Conservation (phyloP, 2,797 vertebrate species). For the Megalops cyprinoides region DNA sequence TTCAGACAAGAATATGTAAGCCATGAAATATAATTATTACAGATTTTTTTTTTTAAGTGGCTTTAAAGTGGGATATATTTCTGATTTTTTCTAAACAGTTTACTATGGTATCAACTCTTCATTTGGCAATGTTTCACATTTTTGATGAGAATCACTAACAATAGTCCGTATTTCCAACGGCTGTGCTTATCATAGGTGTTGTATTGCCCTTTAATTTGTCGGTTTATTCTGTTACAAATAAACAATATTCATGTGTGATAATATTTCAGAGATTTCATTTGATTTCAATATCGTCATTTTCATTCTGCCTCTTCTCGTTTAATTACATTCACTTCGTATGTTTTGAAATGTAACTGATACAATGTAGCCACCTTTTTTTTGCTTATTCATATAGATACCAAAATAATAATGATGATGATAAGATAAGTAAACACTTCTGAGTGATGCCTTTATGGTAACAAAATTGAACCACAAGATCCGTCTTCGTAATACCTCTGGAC, state of each 20-base stretch:
- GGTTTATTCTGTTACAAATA: background rate
- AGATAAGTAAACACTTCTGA: background rate
- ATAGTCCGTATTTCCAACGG: background rate
- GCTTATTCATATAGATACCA: too few species aligned
- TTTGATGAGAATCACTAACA: background rate
- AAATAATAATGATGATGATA: background rate
- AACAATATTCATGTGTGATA: background rate
- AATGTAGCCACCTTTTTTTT: background rate
- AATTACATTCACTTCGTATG: too few species aligned
- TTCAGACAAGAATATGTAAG: constrained; percentile 69
- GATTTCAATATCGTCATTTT: background rate
- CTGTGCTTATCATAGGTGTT: background rate
- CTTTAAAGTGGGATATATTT: too few species aligned
- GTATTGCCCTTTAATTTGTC: background rate
- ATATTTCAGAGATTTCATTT: background rate
- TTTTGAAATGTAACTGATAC: background rate
- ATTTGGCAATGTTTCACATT: background rate
- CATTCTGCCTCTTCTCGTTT: background rate
- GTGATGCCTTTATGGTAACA: background rate
- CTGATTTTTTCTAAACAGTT: constrained; percentile 64
- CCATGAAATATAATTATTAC: constrained; percentile 80
- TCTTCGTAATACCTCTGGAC: constrained; percentile 15
- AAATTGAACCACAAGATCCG: background rate
- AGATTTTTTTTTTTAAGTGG: too few species aligned
- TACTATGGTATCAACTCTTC: background rate